Evolutionary conservation across 2,797 vertebrate species (phyloP).

Genomic region (Enteromius afrohamiltoni): DNA sequence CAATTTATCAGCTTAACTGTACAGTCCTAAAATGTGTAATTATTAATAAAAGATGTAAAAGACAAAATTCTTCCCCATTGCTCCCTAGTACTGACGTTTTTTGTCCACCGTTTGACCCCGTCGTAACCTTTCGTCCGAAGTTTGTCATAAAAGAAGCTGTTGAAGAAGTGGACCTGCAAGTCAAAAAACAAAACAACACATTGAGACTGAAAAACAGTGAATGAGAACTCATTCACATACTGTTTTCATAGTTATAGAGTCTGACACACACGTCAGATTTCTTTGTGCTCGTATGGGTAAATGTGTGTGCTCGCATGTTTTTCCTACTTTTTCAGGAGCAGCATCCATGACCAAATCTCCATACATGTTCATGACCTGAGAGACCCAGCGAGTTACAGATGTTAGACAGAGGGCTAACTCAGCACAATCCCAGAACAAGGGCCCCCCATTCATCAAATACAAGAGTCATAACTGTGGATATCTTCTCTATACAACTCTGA

Average conservation of each 20-base stretch:
- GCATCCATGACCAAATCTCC: conserved; percentile 93
- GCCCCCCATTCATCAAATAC: conserved; percentile 14
- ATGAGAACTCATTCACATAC: background rate
- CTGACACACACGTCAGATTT: background rate
- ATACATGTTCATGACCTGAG: conserved; percentile 94
- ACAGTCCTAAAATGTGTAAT: background rate
- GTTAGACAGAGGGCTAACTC: conserved; percentile 12
- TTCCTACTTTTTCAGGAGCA: conserved; percentile 86
- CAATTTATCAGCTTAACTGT: too few species aligned
- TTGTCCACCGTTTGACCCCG: conserved; percentile 93
- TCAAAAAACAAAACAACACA: background rate
- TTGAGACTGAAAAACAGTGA: background rate
- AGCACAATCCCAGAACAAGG: conserved; percentile 18
- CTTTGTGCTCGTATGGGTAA: background rate
- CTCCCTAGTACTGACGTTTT: conserved; percentile 83
- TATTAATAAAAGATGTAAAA: background rate
- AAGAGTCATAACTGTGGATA: background rate
- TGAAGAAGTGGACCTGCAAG: conserved; percentile 90
- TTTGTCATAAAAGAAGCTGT: conserved; percentile 96
- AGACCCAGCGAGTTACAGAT: background rate
- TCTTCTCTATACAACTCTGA: background rate
- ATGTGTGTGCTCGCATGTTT: background rate
- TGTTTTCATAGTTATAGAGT: conserved; percentile 4
- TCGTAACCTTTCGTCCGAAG: conserved; percentile 92
- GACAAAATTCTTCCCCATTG: background rate